phyloP scores from a whole-genome alignment of 2,888 invertebrate species.

The Drosophila sordidula region DNA sequence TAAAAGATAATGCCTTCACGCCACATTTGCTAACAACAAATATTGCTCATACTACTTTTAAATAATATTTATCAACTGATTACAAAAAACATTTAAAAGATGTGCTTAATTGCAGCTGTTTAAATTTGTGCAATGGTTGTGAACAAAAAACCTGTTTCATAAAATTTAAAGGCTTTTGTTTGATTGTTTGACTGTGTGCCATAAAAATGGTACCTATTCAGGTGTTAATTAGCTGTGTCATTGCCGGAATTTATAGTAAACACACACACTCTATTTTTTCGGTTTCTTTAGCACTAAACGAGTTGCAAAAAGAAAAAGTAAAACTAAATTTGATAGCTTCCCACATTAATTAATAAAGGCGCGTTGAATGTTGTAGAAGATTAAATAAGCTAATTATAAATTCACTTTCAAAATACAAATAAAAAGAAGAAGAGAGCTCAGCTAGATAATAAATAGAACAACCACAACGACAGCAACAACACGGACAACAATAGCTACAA shows the following conservation, averaged over 20 bases:
- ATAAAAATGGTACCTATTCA: constrained; percentile 21
- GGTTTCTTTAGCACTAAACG: not conserved
- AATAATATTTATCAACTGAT: too few species aligned
- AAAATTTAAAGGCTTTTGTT: not conserved
- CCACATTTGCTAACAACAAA: too few species aligned
- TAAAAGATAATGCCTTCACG: too few species aligned
- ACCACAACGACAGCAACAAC: constrained; percentile 8
- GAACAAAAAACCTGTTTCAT: constrained; percentile 15
- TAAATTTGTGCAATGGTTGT: not conserved
- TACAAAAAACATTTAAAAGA: not conserved
- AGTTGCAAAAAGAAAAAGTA: constrained; percentile 4
- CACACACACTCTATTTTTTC: not conserved
- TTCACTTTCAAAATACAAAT: constrained; percentile 64
- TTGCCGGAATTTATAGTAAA: constrained; percentile 10
- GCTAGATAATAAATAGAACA: constrained; percentile 22
- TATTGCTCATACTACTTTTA: too few species aligned
- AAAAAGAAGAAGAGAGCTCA: constrained; percentile 11
- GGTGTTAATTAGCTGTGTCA: constrained; percentile 45
- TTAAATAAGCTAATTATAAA: constrained; percentile 61
- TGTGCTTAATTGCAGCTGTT: constrained; percentile 11
- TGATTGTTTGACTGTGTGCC: not conserved
- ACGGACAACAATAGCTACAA: constrained; percentile 11
- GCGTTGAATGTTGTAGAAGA: constrained; percentile 18
- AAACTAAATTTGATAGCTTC: constrained; percentile 39
- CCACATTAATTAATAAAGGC: constrained; percentile 64